Conservation (phyloP, 2,113 vertebrate genomes). For the Vombatus ursinus region DNA sequence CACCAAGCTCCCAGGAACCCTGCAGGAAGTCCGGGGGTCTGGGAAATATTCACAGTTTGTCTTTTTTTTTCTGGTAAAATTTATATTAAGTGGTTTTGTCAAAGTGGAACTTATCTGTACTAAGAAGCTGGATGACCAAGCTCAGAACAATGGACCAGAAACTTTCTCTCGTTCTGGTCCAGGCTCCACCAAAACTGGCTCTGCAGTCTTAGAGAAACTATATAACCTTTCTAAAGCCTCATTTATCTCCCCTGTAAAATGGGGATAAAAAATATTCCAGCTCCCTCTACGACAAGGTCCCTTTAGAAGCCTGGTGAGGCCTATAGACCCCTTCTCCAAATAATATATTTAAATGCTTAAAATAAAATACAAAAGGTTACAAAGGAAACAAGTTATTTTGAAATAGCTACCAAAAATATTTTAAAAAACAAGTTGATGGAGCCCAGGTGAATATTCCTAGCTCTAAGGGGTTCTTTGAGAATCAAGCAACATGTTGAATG, state of each 20-base stretch:
- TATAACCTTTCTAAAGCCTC: background rate
- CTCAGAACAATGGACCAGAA: background rate
- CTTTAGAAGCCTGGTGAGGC: background rate
- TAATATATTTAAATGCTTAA: background rate
- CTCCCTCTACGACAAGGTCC: background rate
- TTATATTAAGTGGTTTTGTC: background rate
- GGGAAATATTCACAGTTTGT: background rate
- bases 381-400: background rate
- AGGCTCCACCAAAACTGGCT: background rate
- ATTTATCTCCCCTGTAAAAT: background rate
- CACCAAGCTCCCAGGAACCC: background rate
- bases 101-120: background rate
- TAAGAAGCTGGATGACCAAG: background rate
- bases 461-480: background rate
- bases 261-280: background rate
- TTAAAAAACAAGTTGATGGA: background rate
- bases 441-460: background rate
- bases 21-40: background rate
- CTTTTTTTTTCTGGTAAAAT: background rate
- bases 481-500: background rate
- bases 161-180: background rate
- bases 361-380: background rate
- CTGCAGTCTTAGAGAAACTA: background rate
- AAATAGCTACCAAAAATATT: background rate
- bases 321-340: background rate